Evolutionary conservation across 2,888 invertebrate genomes (phyloP).

Genomic region (Saturnia japonica): DNA sequence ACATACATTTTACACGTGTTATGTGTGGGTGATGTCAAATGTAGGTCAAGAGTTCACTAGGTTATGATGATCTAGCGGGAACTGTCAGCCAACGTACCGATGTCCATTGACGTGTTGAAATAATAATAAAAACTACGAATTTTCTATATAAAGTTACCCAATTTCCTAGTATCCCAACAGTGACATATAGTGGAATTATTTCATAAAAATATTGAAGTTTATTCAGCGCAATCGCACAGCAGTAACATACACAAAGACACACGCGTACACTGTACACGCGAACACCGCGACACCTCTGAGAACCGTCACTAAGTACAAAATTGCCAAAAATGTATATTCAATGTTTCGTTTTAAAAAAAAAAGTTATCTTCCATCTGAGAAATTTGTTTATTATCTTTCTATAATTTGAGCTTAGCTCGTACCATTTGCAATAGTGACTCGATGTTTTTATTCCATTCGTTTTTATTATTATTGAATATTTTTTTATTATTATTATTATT

Average conservation of each 20-base stretch:
- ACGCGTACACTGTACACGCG: slow-evolving; percentile 34
- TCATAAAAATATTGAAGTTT: not conserved
- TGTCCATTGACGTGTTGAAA: too few species aligned
- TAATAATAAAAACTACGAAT: not conserved
- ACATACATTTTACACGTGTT: too few species aligned
- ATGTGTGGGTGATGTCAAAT: too few species aligned
- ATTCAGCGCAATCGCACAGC: slow-evolving; percentile 24
- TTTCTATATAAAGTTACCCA: not conserved
- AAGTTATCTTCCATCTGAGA: slow-evolving; percentile 33
- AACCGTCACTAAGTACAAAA: slow-evolving; percentile 80
- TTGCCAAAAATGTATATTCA: slow-evolving; percentile 75
- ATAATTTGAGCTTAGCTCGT: slow-evolving; percentile 46
- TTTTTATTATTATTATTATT: slow-evolving; percentile 16
- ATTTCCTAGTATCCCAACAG: too few species aligned
- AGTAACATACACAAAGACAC: slow-evolving; percentile 30
- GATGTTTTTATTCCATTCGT: slow-evolving; percentile 48
- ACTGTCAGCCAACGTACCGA: too few species aligned
- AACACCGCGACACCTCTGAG: slow-evolving; percentile 43
- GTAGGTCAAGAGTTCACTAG: too few species aligned
- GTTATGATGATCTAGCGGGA: too few species aligned
- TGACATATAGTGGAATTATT: not conserved
- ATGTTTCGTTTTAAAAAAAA: slow-evolving; percentile 45
- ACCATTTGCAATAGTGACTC: slow-evolving; percentile 48
- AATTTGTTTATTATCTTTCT: slow-evolving; percentile 34
- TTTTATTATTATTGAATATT: slow-evolving; percentile 21